phyloP scores from a whole-genome alignment of 2,113 vertebrate genomes.

The Leptobrachium leishanense region DNA sequence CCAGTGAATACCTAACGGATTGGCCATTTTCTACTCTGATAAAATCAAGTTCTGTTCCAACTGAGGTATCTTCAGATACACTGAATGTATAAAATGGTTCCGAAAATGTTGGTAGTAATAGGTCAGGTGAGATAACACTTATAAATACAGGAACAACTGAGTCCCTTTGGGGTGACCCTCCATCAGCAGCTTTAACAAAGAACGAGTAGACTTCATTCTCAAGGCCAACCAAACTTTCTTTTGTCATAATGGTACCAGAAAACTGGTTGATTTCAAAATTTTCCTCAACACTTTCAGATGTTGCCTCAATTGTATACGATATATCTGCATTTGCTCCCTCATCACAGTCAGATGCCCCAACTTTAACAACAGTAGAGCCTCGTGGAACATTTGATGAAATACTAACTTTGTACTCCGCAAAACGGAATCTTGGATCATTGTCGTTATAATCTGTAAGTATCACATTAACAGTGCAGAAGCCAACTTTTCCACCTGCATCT shows the following conservation, averaged over 20 bases:
- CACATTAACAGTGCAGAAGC: constrained; percentile 89
- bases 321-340: constrained; percentile 95
- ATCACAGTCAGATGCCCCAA: constrained; percentile 89
- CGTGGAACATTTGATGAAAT: constrained; percentile 78
- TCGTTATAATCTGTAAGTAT: constrained; percentile 96
- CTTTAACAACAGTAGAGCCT: constrained; percentile 81
- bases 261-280: constrained; percentile 88
- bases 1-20: constrained; percentile 75
- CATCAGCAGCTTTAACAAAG: constrained; percentile 87
- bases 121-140: constrained; percentile 83
- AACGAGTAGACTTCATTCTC: constrained; percentile 89
- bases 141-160: constrained; percentile 86
- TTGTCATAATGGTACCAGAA: constrained; percentile 85
- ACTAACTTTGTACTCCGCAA: constrained; percentile 83
- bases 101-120: constrained; percentile 79
- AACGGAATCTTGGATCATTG: constrained; percentile 89
- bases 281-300: constrained; percentile 84
- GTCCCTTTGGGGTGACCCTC: constrained; percentile 78
- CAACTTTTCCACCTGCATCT: constrained; percentile 90
- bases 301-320: constrained; percentile 82
- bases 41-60: constrained; percentile 88
- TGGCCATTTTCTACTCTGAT: constrained; percentile 79
- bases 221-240: constrained; percentile 93
- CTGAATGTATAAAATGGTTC: constrained; percentile 88
- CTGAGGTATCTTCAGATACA: constrained; percentile 81